These are phyloP conservation scores for Microctenopoma stevenorrisi DNA, from an alignment of 2,797 vertebrate species.

Conservation along the genomic window DNA sequence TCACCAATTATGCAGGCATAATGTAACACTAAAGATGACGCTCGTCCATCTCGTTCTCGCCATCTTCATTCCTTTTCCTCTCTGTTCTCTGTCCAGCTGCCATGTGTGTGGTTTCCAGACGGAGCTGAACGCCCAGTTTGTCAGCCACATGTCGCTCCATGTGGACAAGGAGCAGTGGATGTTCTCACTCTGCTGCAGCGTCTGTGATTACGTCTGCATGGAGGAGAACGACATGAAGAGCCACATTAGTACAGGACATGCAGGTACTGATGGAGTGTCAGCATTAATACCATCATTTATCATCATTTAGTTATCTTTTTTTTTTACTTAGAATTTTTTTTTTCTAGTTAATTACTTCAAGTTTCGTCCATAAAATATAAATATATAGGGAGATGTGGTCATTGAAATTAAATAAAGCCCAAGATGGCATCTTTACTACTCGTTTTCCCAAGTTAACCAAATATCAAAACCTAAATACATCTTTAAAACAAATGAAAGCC, in stretches of 20 bases:
- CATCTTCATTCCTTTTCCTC: constrained; percentile 53
- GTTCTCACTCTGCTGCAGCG: constrained; percentile 98
- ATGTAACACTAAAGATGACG: constrained; percentile 60
- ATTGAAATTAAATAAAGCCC: background rate
- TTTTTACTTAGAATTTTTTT: background rate
- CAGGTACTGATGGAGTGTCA: constrained; percentile 82
- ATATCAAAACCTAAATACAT: too few relatives aligned
- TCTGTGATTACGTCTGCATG: constrained; percentile 96
- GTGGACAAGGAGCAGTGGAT: constrained; percentile 99
- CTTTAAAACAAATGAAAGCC: background rate
- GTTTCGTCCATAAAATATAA: constrained; percentile 1
- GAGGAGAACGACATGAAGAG: constrained; percentile 96
- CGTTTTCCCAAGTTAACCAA: too few relatives aligned
- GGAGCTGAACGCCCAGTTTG: constrained; percentile 98
- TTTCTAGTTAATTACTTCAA: background rate
- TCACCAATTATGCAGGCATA: constrained; percentile 53
- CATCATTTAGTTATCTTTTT: background rate
- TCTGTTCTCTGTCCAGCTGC: constrained; percentile 87
- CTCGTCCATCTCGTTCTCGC: constrained; percentile 50
- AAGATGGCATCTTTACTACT: background rate
- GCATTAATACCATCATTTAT: background rate
- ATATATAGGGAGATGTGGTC: background rate
- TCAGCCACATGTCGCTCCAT: constrained; percentile 99
- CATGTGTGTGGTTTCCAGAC: constrained; percentile 99
- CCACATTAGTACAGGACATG: constrained; percentile 92